Conservation (phyloP, 2,113 vertebrate genomes). For the Motacilla tschutschensis region DNA sequence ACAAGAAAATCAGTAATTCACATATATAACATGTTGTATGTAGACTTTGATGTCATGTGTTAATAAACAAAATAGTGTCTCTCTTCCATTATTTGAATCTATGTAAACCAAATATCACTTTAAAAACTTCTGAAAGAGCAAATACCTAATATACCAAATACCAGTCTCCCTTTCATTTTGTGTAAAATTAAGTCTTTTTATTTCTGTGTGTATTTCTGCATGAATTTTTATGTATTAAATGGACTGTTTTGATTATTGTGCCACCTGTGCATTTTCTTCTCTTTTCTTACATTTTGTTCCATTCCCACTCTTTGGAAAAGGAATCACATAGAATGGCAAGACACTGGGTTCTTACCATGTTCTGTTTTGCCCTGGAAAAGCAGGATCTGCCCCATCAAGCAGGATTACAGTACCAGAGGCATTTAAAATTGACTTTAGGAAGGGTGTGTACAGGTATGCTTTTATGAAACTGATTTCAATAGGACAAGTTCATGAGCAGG, state of each 20-base stretch:
- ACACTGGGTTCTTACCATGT: neutral
- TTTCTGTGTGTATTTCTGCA: neutral
- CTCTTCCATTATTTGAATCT: neutral
- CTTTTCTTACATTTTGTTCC: neutral
- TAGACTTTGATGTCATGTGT: neutral
- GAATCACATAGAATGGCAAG: neutral
- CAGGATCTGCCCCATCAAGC: neutral
- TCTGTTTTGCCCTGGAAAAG: neutral
- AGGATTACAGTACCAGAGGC: neutral
- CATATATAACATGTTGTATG: neutral
- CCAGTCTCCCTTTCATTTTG: neutral
- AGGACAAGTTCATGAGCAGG: neutral
- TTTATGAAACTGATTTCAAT: neutral
- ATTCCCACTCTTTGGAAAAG: neutral
- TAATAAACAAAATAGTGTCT: neutral
- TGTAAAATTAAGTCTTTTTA: neutral
- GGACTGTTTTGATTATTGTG: neutral
- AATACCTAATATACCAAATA: neutral
- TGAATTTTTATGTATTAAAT: neutral
- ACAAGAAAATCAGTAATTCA: neutral
- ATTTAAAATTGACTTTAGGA: neutral
- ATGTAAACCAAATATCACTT: neutral
- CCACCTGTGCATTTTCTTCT: neutral
- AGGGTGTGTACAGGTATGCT: neutral
- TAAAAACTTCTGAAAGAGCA: neutral